Percentiles rank a stretch among this genome's conserved stretches.
Conservation (phyloP, 2,888 invertebrate genomes). For the Choreutis nemorana region DNA sequence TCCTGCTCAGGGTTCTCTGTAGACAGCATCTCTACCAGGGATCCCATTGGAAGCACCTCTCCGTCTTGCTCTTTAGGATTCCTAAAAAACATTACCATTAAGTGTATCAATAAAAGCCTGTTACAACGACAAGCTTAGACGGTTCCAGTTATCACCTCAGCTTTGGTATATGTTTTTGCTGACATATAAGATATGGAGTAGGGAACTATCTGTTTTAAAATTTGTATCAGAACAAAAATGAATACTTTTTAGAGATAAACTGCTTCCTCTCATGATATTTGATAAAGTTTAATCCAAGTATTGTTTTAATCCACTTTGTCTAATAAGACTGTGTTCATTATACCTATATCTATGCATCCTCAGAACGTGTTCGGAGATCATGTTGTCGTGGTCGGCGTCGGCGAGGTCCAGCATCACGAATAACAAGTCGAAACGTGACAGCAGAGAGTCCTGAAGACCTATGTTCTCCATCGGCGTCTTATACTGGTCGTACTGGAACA, state of each 20-base stretch:
- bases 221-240: too few species aligned
- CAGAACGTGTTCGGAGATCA: conserved; percentile 96
- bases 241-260: too few species aligned
- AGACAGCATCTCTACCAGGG: conserved; percentile 83
- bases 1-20: conserved; percentile 82
- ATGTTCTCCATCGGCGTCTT: conserved; percentile 99
- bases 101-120: neutral
- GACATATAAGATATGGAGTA: too few species aligned
- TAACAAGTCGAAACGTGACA: conserved; percentile 97
- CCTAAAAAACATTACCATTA: conserved; percentile 41
- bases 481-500: conserved; percentile 91
- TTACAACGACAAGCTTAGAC: neutral
- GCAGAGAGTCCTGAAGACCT: conserved; percentile 94
- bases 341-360: conserved; percentile 95
- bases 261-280: too few species aligned
- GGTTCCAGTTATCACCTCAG: too few species aligned
- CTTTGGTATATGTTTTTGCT: too few species aligned
- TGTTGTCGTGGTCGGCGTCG: conserved; percentile 88
- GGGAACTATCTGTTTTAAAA: too few species aligned
- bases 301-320: too few species aligned
- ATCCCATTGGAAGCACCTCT: conserved; percentile 86
- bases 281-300: too few species aligned
- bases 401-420: conserved; percentile 97
- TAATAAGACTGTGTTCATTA: neutral
- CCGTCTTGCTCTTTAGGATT: conserved; percentile 95